Conservation (phyloP, 2,797 vertebrate species). For the Enteromius viviparus region DNA sequence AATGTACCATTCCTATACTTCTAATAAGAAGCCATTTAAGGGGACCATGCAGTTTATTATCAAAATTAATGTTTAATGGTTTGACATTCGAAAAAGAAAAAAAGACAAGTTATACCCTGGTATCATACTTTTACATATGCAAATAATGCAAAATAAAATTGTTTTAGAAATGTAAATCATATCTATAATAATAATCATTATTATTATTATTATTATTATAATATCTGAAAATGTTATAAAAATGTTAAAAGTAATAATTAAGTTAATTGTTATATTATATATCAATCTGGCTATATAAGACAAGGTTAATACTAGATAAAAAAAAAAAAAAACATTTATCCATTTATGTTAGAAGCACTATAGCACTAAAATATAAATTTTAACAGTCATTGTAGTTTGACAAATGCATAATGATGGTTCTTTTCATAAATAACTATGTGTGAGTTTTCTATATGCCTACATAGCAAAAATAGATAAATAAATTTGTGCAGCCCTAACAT, state of each 20-base stretch:
- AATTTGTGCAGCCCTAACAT: neutral
- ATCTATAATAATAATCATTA: neutral
- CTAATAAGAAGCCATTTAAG: neutral
- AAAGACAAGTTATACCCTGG: neutral
- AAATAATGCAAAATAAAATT: neutral
- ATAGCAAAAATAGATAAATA: neutral
- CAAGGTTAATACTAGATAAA: neutral
- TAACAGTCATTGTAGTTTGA: neutral
- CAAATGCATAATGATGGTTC: neutral
- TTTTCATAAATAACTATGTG: neutral
- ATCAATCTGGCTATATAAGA: neutral
- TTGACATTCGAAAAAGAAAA: neutral
- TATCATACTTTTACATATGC: neutral
- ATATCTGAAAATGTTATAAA: too few relatives aligned
- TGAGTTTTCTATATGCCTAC: neutral
- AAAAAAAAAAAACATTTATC: too few relatives aligned
- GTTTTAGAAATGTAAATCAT: neutral
- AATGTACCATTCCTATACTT: neutral
- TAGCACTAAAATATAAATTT: neutral
- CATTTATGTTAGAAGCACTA: neutral
- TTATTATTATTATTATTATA: neutral
- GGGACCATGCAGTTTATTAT: neutral
- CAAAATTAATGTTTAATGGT: neutral
- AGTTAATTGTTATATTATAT: neutral
- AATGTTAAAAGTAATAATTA: too few relatives aligned